A percentile compares a stretch with the other conserved stretches of the same genome.
phyloP scores from a whole-genome alignment of 2,113 vertebrate species.

The Casuarius casuarius region DNA sequence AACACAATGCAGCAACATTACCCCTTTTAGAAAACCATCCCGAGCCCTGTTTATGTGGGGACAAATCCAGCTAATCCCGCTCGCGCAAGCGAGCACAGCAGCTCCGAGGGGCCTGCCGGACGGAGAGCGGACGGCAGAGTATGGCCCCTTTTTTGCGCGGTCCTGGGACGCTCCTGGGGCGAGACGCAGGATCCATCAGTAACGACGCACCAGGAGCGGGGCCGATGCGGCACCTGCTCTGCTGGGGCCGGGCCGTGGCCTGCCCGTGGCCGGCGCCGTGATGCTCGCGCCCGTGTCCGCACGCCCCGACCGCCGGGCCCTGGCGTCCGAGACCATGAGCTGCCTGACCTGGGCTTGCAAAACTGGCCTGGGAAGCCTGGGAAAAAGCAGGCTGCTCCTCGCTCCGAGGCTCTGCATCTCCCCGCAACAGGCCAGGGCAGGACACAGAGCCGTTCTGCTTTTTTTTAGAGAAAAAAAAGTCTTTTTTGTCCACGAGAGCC shows the following conservation, averaged over 20 bases:
- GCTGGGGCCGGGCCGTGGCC: not conserved
- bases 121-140: not conserved
- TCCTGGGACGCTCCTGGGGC: not conserved
- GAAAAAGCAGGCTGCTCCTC: not conserved
- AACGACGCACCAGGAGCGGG: not conserved
- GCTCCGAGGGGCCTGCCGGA: not conserved
- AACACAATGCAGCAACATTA: slow-evolving; percentile 26
- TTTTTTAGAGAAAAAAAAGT: not conserved
- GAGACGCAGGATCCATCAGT: not conserved
- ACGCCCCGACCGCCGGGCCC: not conserved
- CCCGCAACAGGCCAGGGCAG: not conserved
- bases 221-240: not conserved
- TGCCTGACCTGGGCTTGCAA: not conserved
- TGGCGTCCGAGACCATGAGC: not conserved
- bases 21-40: slow-evolving; percentile 13
- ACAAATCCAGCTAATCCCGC: slow-evolving; percentile 40
- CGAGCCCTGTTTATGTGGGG: not conserved
- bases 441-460: not conserved
- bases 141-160: accelerated
- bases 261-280: accelerated
- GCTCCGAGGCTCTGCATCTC: accelerated
- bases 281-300: accelerated
- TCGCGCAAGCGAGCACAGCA: not conserved
- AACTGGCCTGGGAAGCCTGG: not conserved
- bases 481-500: not conserved